Evolutionary conservation across 2,113 vertebrate genomes (phyloP).

Genomic region (Laticauda colubrina): DNA sequence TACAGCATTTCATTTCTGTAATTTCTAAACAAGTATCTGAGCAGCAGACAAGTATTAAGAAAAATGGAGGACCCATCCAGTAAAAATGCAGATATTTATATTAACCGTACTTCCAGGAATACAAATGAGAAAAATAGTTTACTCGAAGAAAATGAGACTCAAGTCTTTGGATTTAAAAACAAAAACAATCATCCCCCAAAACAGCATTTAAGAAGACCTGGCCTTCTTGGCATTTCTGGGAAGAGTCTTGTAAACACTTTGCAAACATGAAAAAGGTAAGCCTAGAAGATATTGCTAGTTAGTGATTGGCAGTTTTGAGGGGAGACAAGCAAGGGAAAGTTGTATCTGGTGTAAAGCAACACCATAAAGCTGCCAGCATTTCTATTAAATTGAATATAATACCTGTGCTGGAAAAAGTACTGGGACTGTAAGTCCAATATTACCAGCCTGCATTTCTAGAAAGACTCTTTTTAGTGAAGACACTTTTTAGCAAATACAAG

Average conservation of each 20-base stretch:
- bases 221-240: conserved; percentile 44
- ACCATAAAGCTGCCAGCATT: conserved; percentile 49
- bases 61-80: conserved; percentile 48
- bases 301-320: conserved; percentile 38
- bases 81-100: conserved; percentile 60
- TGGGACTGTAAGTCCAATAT: conserved; percentile 35
- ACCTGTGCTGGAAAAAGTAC: conserved; percentile 49
- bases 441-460: conserved; percentile 39
- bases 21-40: conserved; percentile 48
- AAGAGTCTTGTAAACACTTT: conserved; percentile 60
- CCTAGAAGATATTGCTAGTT: conserved; percentile 46
- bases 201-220: conserved; percentile 56
- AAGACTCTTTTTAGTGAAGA: conserved; percentile 64
- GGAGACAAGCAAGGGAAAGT: neutral
- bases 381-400: conserved; percentile 48
- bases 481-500: conserved; percentile 66
- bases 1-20: conserved; percentile 62
- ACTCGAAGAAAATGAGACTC: conserved; percentile 61
- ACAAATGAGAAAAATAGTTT: conserved; percentile 47
- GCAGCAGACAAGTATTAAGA: conserved; percentile 50
- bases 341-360: conserved; percentile 32
- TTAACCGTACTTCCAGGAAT: conserved; percentile 48
- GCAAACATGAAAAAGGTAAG: conserved; percentile 50
- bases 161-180: conserved; percentile 64
- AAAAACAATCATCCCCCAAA: neutral